Evolutionary conservation across 2,113 vertebrate genomes (phyloP).

Genomic region (Scomber japonicus): DNA sequence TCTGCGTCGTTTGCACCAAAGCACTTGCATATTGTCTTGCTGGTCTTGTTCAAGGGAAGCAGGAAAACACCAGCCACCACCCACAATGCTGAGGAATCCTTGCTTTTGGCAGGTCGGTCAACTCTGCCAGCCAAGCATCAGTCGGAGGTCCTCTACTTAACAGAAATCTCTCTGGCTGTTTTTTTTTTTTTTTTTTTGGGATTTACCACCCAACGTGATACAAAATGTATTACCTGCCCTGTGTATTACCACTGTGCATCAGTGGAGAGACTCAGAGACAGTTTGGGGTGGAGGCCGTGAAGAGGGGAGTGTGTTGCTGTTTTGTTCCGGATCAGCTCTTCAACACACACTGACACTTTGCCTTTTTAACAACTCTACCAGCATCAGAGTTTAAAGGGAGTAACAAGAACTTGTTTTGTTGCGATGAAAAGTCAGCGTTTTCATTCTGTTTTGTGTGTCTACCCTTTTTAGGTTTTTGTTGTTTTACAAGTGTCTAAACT

Average conservation of each 20-base stretch:
- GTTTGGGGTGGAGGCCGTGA: neutral
- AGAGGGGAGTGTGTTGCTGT: neutral
- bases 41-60: conserved; percentile 11
- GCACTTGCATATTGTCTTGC: conserved; percentile 25
- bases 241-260: neutral
- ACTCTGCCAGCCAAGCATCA: conserved; percentile 6
- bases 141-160: neutral
- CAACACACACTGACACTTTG: neutral
- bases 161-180: conserved; percentile 8
- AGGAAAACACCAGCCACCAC: neutral
- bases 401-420: neutral
- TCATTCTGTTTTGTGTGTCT: neutral
- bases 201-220: neutral
- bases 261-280: neutral
- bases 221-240: conserved; percentile 4
- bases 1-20: conserved; percentile 60
- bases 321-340: neutral
- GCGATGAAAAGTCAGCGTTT: neutral
- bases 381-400: neutral
- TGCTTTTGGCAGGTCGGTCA: neutral
- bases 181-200: conserved; percentile 7
- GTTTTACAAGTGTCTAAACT: neutral
- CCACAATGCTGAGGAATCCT: conserved; percentile 10
- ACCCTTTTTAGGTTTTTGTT: neutral
- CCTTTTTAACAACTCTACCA: neutral